These are phyloP conservation scores for Falco biarmicus DNA, from an alignment of 2,797 vertebrate genomes.

Conservation along the genomic window DNA sequence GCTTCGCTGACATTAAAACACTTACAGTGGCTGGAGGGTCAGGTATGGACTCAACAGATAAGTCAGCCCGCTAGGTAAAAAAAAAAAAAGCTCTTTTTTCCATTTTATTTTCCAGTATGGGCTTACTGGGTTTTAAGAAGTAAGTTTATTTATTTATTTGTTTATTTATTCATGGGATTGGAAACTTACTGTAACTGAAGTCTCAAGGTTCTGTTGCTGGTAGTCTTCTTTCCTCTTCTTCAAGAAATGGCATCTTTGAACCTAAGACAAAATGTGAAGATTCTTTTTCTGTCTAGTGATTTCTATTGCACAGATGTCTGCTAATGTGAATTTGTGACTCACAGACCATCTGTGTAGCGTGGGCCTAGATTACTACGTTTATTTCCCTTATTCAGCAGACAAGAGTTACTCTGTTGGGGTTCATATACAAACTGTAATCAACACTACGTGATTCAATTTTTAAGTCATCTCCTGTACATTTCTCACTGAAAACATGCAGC, in stretches of 20 bases:
- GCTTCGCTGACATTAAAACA: neutral
- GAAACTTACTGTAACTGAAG: neutral
- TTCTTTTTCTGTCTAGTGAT: neutral
- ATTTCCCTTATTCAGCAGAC: slow-evolving; percentile 35
- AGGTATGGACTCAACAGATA: neutral
- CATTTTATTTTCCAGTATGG: neutral
- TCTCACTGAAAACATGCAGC: neutral
- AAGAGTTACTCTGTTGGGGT: slow-evolving; percentile 38
- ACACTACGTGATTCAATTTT: slow-evolving; percentile 39
- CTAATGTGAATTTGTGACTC: slow-evolving; percentile 50
- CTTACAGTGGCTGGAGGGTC: neutral
- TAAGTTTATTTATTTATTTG: no score
- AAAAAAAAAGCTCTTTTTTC: neutral
- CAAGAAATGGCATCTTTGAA: neutral
- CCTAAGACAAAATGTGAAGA: neutral
- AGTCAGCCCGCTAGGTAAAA: neutral
- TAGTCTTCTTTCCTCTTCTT: neutral
- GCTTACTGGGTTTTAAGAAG: neutral
- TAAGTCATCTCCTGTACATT: slow-evolving; percentile 11
- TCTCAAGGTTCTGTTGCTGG: neutral
- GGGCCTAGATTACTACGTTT: slow-evolving; percentile 56
- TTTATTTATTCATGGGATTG: neutral
- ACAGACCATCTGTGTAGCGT: slow-evolving; percentile 48
- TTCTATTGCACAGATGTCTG: slow-evolving; percentile 46
- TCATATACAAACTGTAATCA: slow-evolving; percentile 58